Conservation (phyloP, 2,797 vertebrate genomes). For the Moxostoma hubbsi region DNA sequence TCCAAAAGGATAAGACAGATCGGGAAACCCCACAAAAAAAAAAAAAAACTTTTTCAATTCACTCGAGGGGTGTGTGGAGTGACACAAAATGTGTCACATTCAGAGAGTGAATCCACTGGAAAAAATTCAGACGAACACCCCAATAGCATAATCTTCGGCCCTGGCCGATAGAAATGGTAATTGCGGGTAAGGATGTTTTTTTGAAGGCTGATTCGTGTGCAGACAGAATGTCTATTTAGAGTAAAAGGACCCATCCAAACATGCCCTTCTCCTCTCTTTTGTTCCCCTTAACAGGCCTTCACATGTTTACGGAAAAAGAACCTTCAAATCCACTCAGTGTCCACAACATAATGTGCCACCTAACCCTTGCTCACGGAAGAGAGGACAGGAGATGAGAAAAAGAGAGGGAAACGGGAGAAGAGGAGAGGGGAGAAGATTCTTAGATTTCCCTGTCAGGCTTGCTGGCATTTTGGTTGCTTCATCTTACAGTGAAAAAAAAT, state of each 20-base stretch:
- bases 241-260: constrained; percentile 84
- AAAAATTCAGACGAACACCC: constrained; percentile 97
- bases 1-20: constrained; percentile 35
- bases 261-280: constrained; percentile 81
- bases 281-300: constrained; percentile 78
- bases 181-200: constrained; percentile 90
- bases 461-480: constrained; percentile 8
- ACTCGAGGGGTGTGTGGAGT: constrained; percentile 74
- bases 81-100: constrained; percentile 99
- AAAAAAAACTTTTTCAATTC: constrained; percentile 38
- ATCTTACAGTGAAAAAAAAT: too few species aligned
- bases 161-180: constrained; percentile 72
- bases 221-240: constrained; percentile 86
- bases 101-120: constrained; percentile 99
- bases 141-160: constrained; percentile 99
- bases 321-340: constrained; percentile 80
- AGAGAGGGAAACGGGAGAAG: constrained; percentile 4
- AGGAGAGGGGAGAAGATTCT: background rate
- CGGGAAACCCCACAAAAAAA: background rate
- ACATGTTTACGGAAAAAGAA: constrained; percentile 85
- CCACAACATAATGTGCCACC: constrained; percentile 77
- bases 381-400: constrained; percentile 50
- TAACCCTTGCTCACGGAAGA: constrained; percentile 71
- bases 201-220: constrained; percentile 75
- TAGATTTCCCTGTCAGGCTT: constrained; percentile 1